Percentiles rank a stretch among this genome's conserved stretches.
These are phyloP conservation scores for Drosophila sp. DNA, from an alignment of 1,140 invertebrate species.

Conservation along the genomic window DNA sequence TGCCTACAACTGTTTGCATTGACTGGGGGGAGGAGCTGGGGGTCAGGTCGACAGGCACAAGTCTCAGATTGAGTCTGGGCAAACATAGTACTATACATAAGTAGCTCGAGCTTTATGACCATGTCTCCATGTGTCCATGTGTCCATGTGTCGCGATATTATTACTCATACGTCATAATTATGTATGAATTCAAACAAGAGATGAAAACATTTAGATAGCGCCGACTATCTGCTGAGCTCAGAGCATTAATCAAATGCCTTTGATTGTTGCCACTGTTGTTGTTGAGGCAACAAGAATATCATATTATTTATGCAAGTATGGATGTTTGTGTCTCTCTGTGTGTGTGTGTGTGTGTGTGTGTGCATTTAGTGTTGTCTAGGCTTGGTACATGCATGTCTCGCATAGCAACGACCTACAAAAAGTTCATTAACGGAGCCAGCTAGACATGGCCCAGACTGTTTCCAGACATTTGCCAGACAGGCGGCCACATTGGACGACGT, in stretches of 20 bases:
- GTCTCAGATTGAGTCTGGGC: conserved; percentile 30
- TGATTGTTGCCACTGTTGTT: conserved; percentile 10
- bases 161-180: conserved; percentile 76
- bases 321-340: background rate
- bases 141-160: conserved; percentile 64
- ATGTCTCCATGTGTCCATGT: conserved; percentile 40
- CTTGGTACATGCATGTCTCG: conserved; percentile 41
- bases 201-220: conserved; percentile 27
- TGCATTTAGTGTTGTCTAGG: conserved; percentile 34
- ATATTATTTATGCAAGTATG: conserved; percentile 12
- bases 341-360: conserved; percentile 1
- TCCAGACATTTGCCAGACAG: conserved; percentile 75
- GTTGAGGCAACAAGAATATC: conserved; percentile 27
- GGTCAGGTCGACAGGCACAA: too few relatives aligned
- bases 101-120: conserved; percentile 10
- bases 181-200: conserved; percentile 48
- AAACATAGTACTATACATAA: conserved; percentile 24
- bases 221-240: conserved; percentile 5
- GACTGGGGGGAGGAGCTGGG: background rate
- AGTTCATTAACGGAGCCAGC: conserved; percentile 84
- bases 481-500: conserved; percentile 55
- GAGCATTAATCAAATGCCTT: conserved; percentile 35
- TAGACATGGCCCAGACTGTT: conserved; percentile 84
- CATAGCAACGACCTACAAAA: conserved; percentile 85
- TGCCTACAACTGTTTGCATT: conserved; percentile 74